phyloP scores from a whole-genome alignment of 2,113 vertebrate species.

The Rhinolophus sinicus region DNA sequence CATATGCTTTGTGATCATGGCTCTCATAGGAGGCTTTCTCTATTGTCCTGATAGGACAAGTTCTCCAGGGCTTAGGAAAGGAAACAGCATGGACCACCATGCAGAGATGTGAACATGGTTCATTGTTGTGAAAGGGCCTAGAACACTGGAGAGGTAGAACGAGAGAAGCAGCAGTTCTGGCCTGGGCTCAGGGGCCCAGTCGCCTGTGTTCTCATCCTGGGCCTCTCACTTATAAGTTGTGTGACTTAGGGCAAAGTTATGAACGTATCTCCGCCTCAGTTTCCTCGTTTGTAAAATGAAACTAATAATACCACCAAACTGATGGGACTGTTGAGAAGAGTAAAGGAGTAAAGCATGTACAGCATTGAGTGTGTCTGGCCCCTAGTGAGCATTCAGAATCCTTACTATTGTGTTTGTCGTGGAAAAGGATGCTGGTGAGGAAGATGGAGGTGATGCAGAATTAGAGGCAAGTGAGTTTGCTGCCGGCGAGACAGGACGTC shows the following conservation, averaged over 20 bases:
- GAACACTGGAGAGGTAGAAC: rapidly evolving
- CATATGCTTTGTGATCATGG: neutral
- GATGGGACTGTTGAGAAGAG: neutral
- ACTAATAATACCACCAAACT: neutral
- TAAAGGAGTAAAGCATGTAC: rapidly evolving
- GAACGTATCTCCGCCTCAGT: neutral
- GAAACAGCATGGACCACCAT: neutral
- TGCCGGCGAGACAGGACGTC: neutral
- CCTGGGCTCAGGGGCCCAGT: rapidly evolving
- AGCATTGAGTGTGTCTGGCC: rapidly evolving
- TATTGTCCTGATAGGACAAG: no score
- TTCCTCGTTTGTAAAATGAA: neutral
- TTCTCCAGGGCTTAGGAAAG: neutral
- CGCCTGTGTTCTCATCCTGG: neutral
- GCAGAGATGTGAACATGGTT: neutral
- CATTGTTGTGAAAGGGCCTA: rapidly evolving
- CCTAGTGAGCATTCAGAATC: rapidly evolving
- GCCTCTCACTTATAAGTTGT: rapidly evolving
- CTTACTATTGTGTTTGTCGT: neutral
- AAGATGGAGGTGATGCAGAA: neutral
- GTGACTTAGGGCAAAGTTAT: neutral
- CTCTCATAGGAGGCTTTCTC: neutral
- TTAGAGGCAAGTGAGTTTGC: no score
- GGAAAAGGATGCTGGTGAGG: neutral
- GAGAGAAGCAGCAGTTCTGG: rapidly evolving